Conservation (phyloP, 2,113 vertebrate genomes). For the Xyrauchen texanus region DNA sequence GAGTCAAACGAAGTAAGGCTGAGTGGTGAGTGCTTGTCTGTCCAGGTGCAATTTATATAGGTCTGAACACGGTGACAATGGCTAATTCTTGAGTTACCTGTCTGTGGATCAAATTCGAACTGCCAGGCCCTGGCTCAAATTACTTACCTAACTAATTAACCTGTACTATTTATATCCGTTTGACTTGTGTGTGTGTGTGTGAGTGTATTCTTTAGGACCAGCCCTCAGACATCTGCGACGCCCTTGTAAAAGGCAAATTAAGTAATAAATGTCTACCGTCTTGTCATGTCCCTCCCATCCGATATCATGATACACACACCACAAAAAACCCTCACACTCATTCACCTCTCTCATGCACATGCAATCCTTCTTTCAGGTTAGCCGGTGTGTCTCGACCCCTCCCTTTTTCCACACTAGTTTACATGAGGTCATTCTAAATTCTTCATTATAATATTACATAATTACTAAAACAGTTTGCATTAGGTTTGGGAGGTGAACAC, state of each 20-base stretch:
- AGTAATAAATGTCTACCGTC: constrained; percentile 54
- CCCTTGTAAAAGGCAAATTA: constrained; percentile 67
- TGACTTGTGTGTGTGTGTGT: constrained; percentile 46
- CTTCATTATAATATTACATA: constrained; percentile 16
- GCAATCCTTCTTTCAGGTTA: constrained; percentile 11
- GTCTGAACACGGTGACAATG: constrained; percentile 83
- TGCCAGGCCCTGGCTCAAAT: constrained; percentile 57
- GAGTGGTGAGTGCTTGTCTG: constrained; percentile 69
- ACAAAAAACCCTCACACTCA: background rate
- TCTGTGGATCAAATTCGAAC: constrained; percentile 78
- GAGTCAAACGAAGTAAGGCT: constrained; percentile 71
- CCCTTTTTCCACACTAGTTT: constrained; percentile 26
- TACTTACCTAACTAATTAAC: constrained; percentile 92
- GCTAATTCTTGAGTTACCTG: constrained; percentile 89
- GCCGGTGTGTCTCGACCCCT: constrained; percentile 7
- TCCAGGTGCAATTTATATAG: constrained; percentile 86
- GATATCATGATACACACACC: constrained; percentile 16
- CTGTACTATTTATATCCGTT: constrained; percentile 88
- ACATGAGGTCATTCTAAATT: background rate
- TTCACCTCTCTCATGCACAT: background rate
- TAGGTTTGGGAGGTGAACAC: no score
- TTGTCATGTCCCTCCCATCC: background rate
- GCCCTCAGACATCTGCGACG: constrained; percentile 59
- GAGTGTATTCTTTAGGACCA: constrained; percentile 45
- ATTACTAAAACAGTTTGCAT: background rate